A percentile compares a stretch with the other conserved stretches of the same genome.
phyloP scores from a whole-genome alignment of 2,888 invertebrate genomes.

The Polietes domitor region DNA sequence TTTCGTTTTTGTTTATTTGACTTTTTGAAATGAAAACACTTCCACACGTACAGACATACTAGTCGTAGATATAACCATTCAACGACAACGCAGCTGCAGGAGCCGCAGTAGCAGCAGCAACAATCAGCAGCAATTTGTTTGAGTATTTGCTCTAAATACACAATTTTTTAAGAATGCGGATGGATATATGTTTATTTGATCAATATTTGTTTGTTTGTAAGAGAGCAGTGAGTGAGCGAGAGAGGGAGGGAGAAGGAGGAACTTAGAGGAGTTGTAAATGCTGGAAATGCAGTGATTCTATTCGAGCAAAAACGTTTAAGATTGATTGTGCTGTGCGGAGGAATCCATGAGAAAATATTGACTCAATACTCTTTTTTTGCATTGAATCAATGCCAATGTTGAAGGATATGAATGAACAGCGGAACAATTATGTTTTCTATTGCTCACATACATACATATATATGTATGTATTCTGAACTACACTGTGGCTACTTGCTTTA shows the following conservation, averaged over 20 bases:
- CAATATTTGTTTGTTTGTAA: slow-evolving; percentile 14
- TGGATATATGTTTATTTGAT: slow-evolving; percentile 2
- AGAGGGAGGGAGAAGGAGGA: not conserved
- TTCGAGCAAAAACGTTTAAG: not conserved
- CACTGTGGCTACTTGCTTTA: too few relatives aligned
- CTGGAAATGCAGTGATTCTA: not conserved
- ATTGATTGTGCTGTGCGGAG: not conserved
- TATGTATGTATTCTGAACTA: too few relatives aligned
- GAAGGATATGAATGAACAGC: not conserved
- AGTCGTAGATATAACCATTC: not conserved
- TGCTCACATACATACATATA: not conserved
- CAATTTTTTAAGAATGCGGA: slow-evolving; percentile 26
- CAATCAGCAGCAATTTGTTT: slow-evolving; percentile 6
- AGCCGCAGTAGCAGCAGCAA: not conserved
- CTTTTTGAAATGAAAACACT: slow-evolving; percentile 22
- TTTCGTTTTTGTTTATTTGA: slow-evolving; percentile 41
- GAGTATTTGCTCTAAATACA: slow-evolving; percentile 28
- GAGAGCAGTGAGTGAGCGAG: not conserved
- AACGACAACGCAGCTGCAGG: not conserved
- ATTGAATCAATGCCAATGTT: not conserved
- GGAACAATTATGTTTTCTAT: not conserved
- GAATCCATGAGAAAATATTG: slow-evolving; percentile 1
- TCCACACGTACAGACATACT: not conserved
- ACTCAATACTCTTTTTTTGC: not conserved
- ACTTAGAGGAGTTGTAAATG: not conserved